A percentile compares a stretch with the other conserved stretches of the same genome.
Evolutionary conservation across 2,888 invertebrate genomes (phyloP).

Genomic region (Drosophila mimetica): DNA sequence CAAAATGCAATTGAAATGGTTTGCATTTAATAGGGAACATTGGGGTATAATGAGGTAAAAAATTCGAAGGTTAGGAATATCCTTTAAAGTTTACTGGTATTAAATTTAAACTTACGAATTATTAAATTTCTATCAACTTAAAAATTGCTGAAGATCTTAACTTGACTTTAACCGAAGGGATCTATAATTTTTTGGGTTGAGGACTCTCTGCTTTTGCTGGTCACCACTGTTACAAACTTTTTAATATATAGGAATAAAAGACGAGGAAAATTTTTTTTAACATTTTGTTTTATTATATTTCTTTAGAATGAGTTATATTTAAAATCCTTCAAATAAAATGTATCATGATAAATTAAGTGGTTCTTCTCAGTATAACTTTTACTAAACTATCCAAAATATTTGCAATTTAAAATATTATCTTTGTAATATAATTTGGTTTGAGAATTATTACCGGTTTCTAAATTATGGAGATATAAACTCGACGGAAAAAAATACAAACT

Average conservation of each 20-base stretch:
- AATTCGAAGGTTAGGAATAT: too few relatives aligned
- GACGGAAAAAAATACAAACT: background rate
- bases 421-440: background rate
- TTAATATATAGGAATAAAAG: background rate
- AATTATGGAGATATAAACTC: background rate
- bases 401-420: background rate
- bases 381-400: background rate
- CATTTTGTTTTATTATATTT: background rate
- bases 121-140: too few relatives aligned
- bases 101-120: too few relatives aligned
- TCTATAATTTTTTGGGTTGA: too few relatives aligned
- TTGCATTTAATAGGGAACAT: background rate
- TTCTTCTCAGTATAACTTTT: background rate
- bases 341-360: background rate
- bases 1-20: slow-evolving; percentile 43
- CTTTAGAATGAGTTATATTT: background rate
- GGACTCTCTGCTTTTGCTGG: too few relatives aligned
- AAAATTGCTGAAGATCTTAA: too few relatives aligned
- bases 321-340: background rate
- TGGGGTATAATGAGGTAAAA: background rate
- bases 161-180: too few relatives aligned
- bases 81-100: too few relatives aligned
- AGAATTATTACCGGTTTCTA: background rate
- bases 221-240: too few relatives aligned
- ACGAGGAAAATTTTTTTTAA: background rate